Percentiles rank a stretch among this genome's conserved stretches.
Evolutionary conservation across 2,113 vertebrate species (phyloP).

Genomic region (Thinocorus orbignyianus): DNA sequence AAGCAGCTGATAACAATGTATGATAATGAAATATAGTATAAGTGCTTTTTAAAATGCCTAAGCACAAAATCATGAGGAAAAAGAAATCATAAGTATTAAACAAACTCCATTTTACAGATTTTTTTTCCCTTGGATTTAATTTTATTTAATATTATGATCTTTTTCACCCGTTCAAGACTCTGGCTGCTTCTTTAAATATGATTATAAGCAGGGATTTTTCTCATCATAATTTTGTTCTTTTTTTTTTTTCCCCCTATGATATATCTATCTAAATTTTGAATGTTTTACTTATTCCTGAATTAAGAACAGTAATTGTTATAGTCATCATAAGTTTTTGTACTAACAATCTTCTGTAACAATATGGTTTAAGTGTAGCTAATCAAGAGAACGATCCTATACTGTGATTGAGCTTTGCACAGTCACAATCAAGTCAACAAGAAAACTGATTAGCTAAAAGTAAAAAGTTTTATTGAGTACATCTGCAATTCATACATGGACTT

Average conservation of each 20-base stretch:
- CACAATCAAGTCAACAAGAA: conserved; percentile 23
- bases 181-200: background rate
- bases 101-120: background rate
- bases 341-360: background rate
- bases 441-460: background rate
- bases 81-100: background rate
- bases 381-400: background rate
- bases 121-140: background rate
- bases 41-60: background rate
- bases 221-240: background rate
- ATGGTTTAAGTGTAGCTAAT: background rate
- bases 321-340: background rate
- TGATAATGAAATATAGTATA: background rate
- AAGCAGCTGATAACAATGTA: background rate
- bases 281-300: background rate
- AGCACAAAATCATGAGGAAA: background rate
- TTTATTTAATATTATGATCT: background rate
- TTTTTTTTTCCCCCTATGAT: background rate
- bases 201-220: background rate
- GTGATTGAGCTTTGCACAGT: background rate
- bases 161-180: background rate
- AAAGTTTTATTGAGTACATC: background rate
- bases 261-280: background rate
- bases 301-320: background rate
- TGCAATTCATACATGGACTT: background rate